Base-by-base conservation (phyloP, 2,797 vertebrate species). In the Gymnothorax reevesii region DNA sequence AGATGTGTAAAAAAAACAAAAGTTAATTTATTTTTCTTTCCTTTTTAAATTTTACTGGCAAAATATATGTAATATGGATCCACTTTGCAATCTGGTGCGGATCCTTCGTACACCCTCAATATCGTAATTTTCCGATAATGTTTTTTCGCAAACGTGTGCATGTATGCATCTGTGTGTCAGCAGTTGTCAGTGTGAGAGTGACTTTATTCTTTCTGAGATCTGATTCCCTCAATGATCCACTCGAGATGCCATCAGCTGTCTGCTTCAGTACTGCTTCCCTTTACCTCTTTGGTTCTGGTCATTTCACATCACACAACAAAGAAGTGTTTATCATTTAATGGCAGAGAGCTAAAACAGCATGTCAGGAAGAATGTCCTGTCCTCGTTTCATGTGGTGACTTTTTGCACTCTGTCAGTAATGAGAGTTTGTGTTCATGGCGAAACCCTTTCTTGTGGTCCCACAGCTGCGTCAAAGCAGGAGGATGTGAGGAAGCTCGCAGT, bases 391-490 rank as follows among this genome's bases (percentile, higher is more conserved):
- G 33, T 77, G 8, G 20, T 20, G 33, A 7, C 73, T 27, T 33
- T 73, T 55, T 55, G 9, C 52, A 22, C 52, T 27, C 6, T 80
- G 77, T 6, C 9, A 73, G 69, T 73, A 27, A 33, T 5, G 8
- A 17, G 83, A 84, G 25, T 17, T n/a, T 54, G 4, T 73, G 12
- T 57, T 82, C 59, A 54, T 59, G 8, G 1, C 57, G 52, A 49
- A 52, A 77, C 2, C 52, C 22, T 49, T 79, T 79, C 9, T 49
- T 57, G 59, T 57, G 57, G n/a, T n/a, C 59, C 62, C 60, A 0
- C 90, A 97, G 96, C 96, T 42, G 88, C 96, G 17, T 93, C 95
- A 42, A 99, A 98, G 90, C 91, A 93, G 0, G 97, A 96, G 85
- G 95, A 95, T 0, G 96, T 97, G 86, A 95, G 91, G 89, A 95